Percentiles rank a stretch among this genome's conserved stretches.
phyloP scores from a whole-genome alignment of 2,113 vertebrate genomes.

The Lota lota region DNA sequence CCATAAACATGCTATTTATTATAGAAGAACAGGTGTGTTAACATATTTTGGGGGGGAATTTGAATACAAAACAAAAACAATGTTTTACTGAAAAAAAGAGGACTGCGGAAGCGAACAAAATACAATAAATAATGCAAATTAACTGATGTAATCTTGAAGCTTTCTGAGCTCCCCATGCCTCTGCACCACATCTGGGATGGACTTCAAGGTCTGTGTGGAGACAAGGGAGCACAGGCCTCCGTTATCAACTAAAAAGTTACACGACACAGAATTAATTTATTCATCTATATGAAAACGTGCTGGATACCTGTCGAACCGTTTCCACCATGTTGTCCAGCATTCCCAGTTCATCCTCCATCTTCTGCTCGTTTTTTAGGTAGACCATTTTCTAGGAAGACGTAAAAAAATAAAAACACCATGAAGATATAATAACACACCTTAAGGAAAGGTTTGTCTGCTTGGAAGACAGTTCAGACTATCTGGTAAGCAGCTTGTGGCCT shows the following conservation, averaged over 20 bases:
- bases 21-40: not conserved
- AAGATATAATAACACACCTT: not conserved
- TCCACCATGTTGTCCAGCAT: slow-evolving; percentile 79
- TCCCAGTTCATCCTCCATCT: slow-evolving; percentile 78
- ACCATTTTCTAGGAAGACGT: slow-evolving; percentile 74
- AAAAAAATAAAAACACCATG: not conserved
- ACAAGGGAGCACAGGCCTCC: not conserved
- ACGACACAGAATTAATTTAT: too few species aligned
- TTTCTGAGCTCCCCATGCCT: slow-evolving; percentile 59
- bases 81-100: not conserved
- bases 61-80: too few species aligned
- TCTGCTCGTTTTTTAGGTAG: slow-evolving; percentile 77
- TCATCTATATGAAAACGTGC: not conserved
- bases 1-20: not conserved
- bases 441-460: not conserved
- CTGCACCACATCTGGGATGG: slow-evolving; percentile 62
- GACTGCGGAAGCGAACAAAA: slow-evolving; percentile 23
- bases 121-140: slow-evolving; percentile 18
- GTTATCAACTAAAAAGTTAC: too few species aligned
- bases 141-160: slow-evolving; percentile 66
- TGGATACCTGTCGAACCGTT: slow-evolving; percentile 76
- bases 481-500: slow-evolving; percentile 16
- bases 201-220: slow-evolving; percentile 61
- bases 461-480: not conserved
- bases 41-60: not conserved